Evolutionary conservation across 2,113 vertebrate species (phyloP), one percentile per base, ranked within the genome.

Genomic region (Brachyhypopomus occidentalis): DNA sequence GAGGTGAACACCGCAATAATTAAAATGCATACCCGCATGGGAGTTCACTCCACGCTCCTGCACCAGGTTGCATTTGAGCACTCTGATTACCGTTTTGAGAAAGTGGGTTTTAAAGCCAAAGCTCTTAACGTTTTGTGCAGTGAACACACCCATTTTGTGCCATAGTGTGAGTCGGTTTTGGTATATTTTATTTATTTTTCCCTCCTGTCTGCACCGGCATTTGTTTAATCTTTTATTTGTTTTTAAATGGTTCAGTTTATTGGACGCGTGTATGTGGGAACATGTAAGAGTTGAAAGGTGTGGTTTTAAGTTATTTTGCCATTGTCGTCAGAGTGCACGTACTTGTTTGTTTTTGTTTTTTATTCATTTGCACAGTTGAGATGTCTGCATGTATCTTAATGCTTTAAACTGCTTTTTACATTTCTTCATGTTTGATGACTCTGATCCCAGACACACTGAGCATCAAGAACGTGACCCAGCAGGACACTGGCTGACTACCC

Each of bases 101-200:
- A 14, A 52, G 12, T 12, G 7, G 5, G 25, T 64, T 64, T 17
- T 12, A 30, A 30, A 64, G 62, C 62, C 62, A 27, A 64, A 64
- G 19, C 62, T 30, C 22, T 52, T 52, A 52, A 52, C 12, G 45
- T 52, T 25, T 27, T 63, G 0, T 63, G 22, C 41, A 45, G 12
- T 52, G 45, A 8, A 62, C 59, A 62, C 59, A 8, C 23, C 22
- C 2, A 25, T 63, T 30, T 34, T 80, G 41, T 72, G 27, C 45
- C 16, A 55, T 48, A 23, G 25, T 74, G 58, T 63, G 19, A n/a
- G n/a, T 30, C 5, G 27, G 36, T 11, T 41, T 23, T 48, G 88
- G 87, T 88, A 88, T 85, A 87, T 62, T 88, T 85, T 82, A 4
- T 86, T 69, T 70, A 72, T 66, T 82, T 45, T 80, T 41, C 14